A percentile compares a stretch with the other conserved stretches of the same genome.
Conservation (phyloP, 2,888 invertebrate species). For the Thymelicus sylvestris region DNA sequence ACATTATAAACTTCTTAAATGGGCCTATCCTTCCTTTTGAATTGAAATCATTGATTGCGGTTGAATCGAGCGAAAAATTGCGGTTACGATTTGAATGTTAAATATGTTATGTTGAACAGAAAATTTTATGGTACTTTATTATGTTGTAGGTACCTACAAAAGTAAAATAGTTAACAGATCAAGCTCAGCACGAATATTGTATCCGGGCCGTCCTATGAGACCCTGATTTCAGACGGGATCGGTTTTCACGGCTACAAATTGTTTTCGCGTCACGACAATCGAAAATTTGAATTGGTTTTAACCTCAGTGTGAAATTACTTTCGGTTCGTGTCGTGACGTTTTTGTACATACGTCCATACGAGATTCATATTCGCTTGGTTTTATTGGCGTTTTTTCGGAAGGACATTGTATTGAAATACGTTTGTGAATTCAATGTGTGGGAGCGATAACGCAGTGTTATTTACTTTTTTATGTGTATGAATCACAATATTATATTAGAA, state of each 20-base stretch:
- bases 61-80: too few relatives aligned
- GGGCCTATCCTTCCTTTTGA: too few relatives aligned
- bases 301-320: conserved; percentile 62
- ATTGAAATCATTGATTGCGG: too few relatives aligned
- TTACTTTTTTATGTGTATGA: not conserved
- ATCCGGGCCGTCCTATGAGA: conserved; percentile 28
- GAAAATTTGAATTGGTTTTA: conserved; percentile 77
- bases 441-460: not conserved
- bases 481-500: not conserved
- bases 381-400: conserved; percentile 24
- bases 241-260: conserved; percentile 46
- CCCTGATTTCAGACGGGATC: conserved; percentile 42
- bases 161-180: not conserved
- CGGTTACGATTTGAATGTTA: too few relatives aligned
- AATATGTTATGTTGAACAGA: too few relatives aligned
- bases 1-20: too few relatives aligned
- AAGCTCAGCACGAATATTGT: conserved; percentile 5
- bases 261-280: conserved; percentile 51
- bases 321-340: conserved; percentile 36
- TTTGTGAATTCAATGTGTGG: too few relatives aligned
- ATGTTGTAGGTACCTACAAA: too few relatives aligned
- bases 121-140: too few relatives aligned
- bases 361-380: conserved; percentile 27
- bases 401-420: not conserved
- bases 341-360: conserved; percentile 1